Evolutionary conservation across 2,888 invertebrate species (phyloP).

Genomic region (Apotomis capreana): DNA sequence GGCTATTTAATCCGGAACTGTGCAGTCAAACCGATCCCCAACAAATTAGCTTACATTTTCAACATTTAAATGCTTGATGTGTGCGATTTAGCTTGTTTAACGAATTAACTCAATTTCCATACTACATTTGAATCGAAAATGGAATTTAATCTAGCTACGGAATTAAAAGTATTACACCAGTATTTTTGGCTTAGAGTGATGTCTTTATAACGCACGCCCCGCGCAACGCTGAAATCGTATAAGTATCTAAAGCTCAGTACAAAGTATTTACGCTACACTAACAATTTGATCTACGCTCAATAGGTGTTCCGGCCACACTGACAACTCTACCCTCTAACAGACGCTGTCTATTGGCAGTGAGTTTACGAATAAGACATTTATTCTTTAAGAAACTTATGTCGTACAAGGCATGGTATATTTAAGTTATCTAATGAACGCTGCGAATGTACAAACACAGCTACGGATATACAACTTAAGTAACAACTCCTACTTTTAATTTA

Average conservation of each 20-base stretch:
- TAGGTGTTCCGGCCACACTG: conserved; percentile 66
- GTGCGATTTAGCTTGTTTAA: neutral
- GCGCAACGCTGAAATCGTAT: conserved; percentile 46
- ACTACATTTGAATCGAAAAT: neutral
- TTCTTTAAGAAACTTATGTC: conserved; percentile 37
- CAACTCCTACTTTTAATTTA: conserved; percentile 38
- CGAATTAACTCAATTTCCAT: neutral
- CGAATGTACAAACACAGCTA: conserved; percentile 26
- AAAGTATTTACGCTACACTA: conserved; percentile 65
- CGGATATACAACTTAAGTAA: conserved; percentile 18
- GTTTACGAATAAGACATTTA: conserved; percentile 14
- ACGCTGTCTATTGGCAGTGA: conserved; percentile 34
- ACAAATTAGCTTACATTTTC: neutral
- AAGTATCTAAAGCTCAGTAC: conserved; percentile 72
- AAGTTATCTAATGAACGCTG: conserved; percentile 16
- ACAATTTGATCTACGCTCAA: conserved; percentile 67
- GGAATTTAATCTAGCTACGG: neutral
- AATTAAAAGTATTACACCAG: too few species aligned
- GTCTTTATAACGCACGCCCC: conserved; percentile 44
- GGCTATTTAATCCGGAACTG: neutral
- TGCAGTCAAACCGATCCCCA: conserved; percentile 6
- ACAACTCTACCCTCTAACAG: conserved; percentile 61
- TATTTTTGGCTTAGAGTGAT: neutral
- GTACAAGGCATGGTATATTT: conserved; percentile 35
- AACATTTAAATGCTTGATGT: neutral